Percentiles rank a stretch among this genome's conserved stretches.
Evolutionary conservation across 1,140 invertebrate species (phyloP).

Genomic region (Bombyx mandarina): DNA sequence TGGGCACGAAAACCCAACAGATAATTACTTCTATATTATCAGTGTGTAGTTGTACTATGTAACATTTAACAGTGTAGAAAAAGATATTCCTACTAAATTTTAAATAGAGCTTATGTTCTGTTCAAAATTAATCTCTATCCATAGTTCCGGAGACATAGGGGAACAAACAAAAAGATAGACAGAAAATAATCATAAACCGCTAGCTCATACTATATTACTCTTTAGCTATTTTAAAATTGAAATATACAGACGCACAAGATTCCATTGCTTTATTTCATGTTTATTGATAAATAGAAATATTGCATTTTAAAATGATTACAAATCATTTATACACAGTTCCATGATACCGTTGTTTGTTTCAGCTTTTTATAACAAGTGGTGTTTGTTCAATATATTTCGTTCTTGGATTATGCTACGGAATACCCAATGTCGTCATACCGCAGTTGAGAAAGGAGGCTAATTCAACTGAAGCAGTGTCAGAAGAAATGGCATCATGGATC

Average conservation of each 20-base stretch:
- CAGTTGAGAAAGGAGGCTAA: constrained; percentile 16
- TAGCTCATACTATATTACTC: no score
- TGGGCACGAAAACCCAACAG: no score
- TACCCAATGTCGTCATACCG: constrained; percentile 18
- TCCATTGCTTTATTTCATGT: constrained; percentile 2
- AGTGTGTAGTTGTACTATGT: no score
- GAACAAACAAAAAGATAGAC: no score
- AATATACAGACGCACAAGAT: background rate
- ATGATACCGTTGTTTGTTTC: constrained; percentile 3
- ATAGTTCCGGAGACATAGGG: no score
- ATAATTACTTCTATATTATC: no score
- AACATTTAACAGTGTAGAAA: no score
- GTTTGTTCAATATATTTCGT: constrained; percentile 15
- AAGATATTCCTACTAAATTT: no score
- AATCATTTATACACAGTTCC: background rate
- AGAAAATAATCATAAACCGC: no score
- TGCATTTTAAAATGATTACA: background rate
- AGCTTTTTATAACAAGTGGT: constrained; percentile 18
- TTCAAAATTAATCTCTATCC: no score
- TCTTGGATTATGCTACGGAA: constrained; percentile 15
- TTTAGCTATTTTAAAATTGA: no score
- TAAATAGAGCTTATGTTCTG: no score
- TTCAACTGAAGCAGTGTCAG: constrained; percentile 10
- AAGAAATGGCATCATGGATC: constrained; percentile 17
- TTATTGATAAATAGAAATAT: background rate